Evolutionary conservation across 2,113 vertebrate genomes (phyloP), one percentile per base, ranked within the genome.

Genomic region (Eonycteris spelaea): DNA sequence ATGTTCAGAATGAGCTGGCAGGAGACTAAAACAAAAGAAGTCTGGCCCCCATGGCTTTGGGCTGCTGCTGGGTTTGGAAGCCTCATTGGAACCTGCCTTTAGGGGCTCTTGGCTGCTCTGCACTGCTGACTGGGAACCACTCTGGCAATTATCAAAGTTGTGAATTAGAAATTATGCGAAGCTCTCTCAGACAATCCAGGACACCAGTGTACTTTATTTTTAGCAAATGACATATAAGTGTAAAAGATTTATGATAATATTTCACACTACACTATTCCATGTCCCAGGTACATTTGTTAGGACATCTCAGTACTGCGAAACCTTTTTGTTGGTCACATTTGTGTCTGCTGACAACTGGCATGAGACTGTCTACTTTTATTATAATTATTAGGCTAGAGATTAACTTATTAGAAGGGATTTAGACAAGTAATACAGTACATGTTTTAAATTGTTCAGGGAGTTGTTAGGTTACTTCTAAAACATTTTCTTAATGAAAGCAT

Each of bases 161-260:
- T n/a, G 21, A 75, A 85, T 77, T 92, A 84, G 71, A 55, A 93
- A 91, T 59, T 90, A 82, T n/a, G 6, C 51, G 83, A 55, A 80
- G 24, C 6, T 68, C 45, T 53, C 11, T 57, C 71, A 78, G 55
- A 67, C 3, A 51, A 21, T 71, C 40, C 67, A 65, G 45, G 74
- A 71, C 45, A 74, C 71, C 35, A 21, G 3, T 57, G 26, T 3
- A 26, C 35, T 93, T 91, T 86, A 71, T 88, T 96, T 86, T 86
- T 67, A 79, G 68, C 57, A 92, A 77, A 78, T 87, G 75, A 65
- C 67, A 77, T 22, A 26, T 45, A 67, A 7, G 30, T 68, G 43
- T 92, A 90, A 92, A 94, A 40, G 92, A 92, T 92, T 95, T 80
- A 22, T 63, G 33, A 48, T 73, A 93, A 43, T 63, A 40, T 14